These are phyloP conservation scores for Rafetus swinhoei DNA, from an alignment of 2,113 vertebrate species.

Conservation along the genomic window DNA sequence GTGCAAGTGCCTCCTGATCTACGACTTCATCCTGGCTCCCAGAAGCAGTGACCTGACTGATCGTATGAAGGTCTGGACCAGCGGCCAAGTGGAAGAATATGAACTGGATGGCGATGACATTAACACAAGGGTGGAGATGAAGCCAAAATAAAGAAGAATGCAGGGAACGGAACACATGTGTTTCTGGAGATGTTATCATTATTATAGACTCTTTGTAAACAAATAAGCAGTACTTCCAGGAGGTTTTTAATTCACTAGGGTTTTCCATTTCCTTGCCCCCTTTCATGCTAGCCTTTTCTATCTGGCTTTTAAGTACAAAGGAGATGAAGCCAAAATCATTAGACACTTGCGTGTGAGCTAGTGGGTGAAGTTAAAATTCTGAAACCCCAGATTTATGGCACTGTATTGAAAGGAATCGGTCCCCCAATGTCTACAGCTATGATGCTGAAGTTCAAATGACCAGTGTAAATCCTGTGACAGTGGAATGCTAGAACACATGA, in stretches of 20 bases:
- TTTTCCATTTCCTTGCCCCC: conserved; percentile 52
- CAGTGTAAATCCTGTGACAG: background rate
- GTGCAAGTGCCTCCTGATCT: conserved; percentile 79
- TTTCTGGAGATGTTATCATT: conserved; percentile 66
- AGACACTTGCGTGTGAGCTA: background rate
- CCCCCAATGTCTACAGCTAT: background rate
- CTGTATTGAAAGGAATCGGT: background rate
- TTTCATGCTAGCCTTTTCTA: conserved; percentile 10
- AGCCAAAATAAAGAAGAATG: conserved; percentile 80
- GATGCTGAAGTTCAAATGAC: background rate
- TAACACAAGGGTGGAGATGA: conserved; percentile 85
- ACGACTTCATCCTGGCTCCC: conserved; percentile 85
- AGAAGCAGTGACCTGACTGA: conserved; percentile 81
- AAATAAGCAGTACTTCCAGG: conserved; percentile 60
- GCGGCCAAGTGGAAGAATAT: conserved; percentile 89
- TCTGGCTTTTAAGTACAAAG: background rate
- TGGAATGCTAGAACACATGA: background rate
- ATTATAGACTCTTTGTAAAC: conserved; percentile 78
- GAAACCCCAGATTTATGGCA: background rate
- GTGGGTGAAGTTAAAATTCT: background rate
- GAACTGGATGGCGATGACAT: conserved; percentile 80
- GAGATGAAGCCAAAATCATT: background rate
- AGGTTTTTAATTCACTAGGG: conserved; percentile 45
- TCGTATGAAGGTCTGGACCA: conserved; percentile 91
- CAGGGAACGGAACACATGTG: conserved; percentile 19